Base-by-base conservation (phyloP, 2,113 vertebrate genomes). In the Pelmatolapia mariae region DNA sequence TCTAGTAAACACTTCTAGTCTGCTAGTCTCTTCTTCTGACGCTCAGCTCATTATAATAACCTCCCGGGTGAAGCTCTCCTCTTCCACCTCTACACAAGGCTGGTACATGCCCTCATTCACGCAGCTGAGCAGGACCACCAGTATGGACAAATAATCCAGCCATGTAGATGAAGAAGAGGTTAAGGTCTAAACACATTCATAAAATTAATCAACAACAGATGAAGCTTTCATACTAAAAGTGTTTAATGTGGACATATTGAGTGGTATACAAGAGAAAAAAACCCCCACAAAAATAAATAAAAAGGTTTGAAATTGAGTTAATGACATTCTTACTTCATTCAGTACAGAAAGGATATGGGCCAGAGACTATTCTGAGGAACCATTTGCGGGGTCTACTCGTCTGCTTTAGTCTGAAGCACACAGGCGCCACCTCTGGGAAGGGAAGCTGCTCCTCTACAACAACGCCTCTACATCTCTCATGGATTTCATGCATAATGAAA, bases 271-370 rank as follows among this genome's bases (percentile, higher is more conserved):
- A 18, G 29, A 61, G 56, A 18, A 59, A 31, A 50, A 4, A 3
- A 4, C 0, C 0, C 0, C 1, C 56, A 61, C 18, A 61, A 31
- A 31, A 10, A 61, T 61, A 10, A 16, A 61, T 61, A 61, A 61
- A 33, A 61, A 33, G 57, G 8, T 61, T 33, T 61, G 57, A 61
- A 61, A 61, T 61, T 10, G 15, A 31, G 57, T 61, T 33, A 33
- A 61, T 10, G 57, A 61, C 15, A 33, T 61, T 31, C 57, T 61
- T 18, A 61, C 8, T 61, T 61, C 0, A 33, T 61, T 61, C 29
- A 61, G 57, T 61, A 61, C 57, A 61, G 15, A 33, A 61, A 61
- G 57, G 57, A 61, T 61, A 61, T 61, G 57, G 16, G 29, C 57
- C 57, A 61, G 29, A 61, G 29, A 33, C 29, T 61, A 61, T 61